Percentiles rank a stretch among this genome's conserved stretches.
phyloP scores from a whole-genome alignment of 2,888 invertebrate species.

The Ecliptopera silaceata region DNA sequence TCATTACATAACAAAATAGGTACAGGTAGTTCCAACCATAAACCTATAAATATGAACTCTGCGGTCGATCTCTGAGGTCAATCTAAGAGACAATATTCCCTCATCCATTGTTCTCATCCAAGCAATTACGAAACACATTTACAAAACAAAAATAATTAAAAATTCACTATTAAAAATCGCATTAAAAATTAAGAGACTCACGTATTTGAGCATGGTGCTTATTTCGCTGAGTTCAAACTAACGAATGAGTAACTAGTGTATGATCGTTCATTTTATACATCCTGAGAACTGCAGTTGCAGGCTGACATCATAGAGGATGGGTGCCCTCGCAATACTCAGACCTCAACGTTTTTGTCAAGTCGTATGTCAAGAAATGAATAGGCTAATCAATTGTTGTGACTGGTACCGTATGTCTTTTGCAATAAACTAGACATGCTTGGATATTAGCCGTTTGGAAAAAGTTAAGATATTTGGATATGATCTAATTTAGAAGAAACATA shows the following conservation, averaged over 20 bases:
- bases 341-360: slow-evolving; percentile 58
- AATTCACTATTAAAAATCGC: slow-evolving; percentile 16
- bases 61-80: slow-evolving; percentile 35
- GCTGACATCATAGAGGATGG: slow-evolving; percentile 75
- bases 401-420: slow-evolving; percentile 12
- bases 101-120: slow-evolving; percentile 45
- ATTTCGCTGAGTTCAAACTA: slow-evolving; percentile 77
- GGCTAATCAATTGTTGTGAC: slow-evolving; percentile 32
- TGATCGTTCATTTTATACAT: slow-evolving; percentile 75
- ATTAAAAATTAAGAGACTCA: slow-evolving; percentile 55
- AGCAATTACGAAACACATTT: slow-evolving; percentile 48
- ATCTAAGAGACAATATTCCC: slow-evolving; percentile 37
- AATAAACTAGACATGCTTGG: background rate
- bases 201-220: slow-evolving; percentile 80
- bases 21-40: background rate
- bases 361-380: slow-evolving; percentile 44
- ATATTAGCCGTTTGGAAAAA: too few relatives aligned
- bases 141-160: slow-evolving; percentile 35
- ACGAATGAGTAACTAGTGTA: slow-evolving; percentile 77
- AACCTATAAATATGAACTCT: slow-evolving; percentile 23
- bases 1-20: slow-evolving; percentile 3
- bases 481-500: too few relatives aligned
- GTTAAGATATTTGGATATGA: too few relatives aligned
- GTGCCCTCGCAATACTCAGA: slow-evolving; percentile 46
- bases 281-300: slow-evolving; percentile 68